Evolutionary conservation across 1,140 invertebrate species (phyloP).

Genomic region (Helicoverpa zea): DNA sequence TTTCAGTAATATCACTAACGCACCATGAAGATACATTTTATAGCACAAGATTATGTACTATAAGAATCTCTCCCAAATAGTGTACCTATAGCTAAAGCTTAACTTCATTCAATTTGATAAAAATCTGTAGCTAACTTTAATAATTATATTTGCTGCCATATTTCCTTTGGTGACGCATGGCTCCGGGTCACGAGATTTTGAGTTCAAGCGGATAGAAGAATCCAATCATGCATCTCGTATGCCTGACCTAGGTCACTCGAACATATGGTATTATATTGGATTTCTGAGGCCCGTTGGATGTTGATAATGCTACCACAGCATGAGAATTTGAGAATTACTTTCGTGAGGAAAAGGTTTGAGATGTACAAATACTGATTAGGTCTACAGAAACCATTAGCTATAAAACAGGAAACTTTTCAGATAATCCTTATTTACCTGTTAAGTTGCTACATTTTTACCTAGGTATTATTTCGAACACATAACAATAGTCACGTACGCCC

Average conservation of each 20-base stretch:
- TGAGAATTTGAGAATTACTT: too few relatives aligned
- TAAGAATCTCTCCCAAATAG: background rate
- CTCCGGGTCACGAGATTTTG: constrained; percentile 21
- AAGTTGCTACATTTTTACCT: too few relatives aligned
- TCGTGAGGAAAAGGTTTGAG: too few relatives aligned
- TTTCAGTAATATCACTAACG: background rate
- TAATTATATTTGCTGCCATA: background rate
- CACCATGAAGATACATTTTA: constrained; percentile 4
- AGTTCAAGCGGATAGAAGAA: constrained; percentile 20
- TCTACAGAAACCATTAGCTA: too few relatives aligned
- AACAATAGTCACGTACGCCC: background rate
- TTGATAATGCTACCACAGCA: too few relatives aligned
- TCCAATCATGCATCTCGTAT: constrained; percentile 11
- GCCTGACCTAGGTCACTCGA: constrained; percentile 3
- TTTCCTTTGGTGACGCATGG: background rate
- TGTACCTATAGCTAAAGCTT: background rate
- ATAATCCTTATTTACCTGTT: too few relatives aligned
- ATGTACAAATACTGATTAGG: too few relatives aligned
- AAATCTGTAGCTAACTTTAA: background rate
- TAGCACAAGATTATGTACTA: background rate
- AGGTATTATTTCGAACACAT: too few relatives aligned
- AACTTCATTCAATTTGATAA: too few relatives aligned
- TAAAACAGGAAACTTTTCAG: too few relatives aligned
- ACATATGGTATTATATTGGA: constrained; percentile 4
- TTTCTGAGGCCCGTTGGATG: background rate